Conservation (phyloP, 2,113 vertebrate species). For the Amphiprion ocellaris region DNA sequence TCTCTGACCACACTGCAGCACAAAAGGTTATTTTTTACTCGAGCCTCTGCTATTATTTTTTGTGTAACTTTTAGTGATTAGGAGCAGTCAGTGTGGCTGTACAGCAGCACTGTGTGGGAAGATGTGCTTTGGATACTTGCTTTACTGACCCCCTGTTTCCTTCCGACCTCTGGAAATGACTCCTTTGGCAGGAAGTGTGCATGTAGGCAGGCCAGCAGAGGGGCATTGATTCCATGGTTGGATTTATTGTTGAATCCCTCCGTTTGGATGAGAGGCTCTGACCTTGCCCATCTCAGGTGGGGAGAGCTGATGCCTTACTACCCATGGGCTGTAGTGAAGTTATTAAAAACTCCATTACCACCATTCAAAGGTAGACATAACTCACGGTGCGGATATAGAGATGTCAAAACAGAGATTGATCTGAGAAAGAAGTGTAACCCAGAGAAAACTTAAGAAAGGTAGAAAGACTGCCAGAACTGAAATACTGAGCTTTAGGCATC, state of each 20-base stretch:
- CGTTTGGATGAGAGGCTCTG: conserved; percentile 71
- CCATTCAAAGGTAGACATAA: conserved; percentile 81
- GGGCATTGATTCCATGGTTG: conserved; percentile 69
- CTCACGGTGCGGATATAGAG: conserved; percentile 79
- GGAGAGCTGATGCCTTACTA: conserved; percentile 69
- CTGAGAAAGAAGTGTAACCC: conserved; percentile 74
- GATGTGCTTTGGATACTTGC: conserved; percentile 36
- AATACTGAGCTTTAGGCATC: conserved; percentile 65
- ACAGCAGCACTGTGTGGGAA: conserved; percentile 35
- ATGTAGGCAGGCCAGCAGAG: conserved; percentile 63
- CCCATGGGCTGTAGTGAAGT: conserved; percentile 77
- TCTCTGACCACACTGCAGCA: background rate
- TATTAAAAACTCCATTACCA: conserved; percentile 83
- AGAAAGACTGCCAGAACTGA: conserved; percentile 52
- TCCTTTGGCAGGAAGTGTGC: conserved; percentile 63
- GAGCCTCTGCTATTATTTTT: conserved; percentile 33
- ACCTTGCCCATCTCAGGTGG: conserved; percentile 78
- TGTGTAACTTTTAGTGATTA: conserved; percentile 39
- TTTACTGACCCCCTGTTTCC: conserved; percentile 35
- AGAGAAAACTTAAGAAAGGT: conserved; percentile 69
- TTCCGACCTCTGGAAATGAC: conserved; percentile 67
- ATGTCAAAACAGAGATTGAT: conserved; percentile 83
- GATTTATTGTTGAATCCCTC: conserved; percentile 77
- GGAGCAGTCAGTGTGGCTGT: background rate
- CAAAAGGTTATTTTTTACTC: conserved; percentile 8